Conservation (phyloP, 2,888 invertebrate genomes). For the Noctuana brunneofusca region DNA sequence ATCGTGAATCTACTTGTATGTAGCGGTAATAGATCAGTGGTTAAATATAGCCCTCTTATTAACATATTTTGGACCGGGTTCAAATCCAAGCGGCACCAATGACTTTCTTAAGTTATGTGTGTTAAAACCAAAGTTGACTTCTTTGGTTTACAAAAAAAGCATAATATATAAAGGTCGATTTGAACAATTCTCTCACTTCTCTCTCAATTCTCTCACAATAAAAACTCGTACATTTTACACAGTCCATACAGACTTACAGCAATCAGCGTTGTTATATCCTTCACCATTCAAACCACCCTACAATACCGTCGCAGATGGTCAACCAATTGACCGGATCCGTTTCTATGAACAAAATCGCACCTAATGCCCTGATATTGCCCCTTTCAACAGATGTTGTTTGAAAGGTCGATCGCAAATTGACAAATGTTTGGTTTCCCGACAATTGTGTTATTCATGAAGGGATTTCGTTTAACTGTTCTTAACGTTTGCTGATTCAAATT, state of each 20-base stretch:
- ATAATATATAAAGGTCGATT: no score
- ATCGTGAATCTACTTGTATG: no score
- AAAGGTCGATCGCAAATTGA: constrained; percentile 36
- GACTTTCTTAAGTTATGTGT: no score
- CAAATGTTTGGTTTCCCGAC: constrained; percentile 36
- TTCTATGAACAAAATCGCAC: constrained; percentile 64
- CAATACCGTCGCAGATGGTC: constrained; percentile 67
- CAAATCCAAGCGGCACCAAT: no score
- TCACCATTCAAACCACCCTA: constrained; percentile 9
- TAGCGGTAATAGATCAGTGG: no score
- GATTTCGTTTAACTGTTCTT: constrained; percentile 19
- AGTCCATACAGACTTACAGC: background rate
- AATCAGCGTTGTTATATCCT: background rate
- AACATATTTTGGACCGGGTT: no score
- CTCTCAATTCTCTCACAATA: no score
- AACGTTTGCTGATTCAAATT: constrained; percentile 7
- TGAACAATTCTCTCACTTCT: no score
- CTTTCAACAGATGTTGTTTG: constrained; percentile 59
- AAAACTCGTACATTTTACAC: no score
- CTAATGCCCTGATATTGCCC: constrained; percentile 62
- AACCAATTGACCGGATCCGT: constrained; percentile 67
- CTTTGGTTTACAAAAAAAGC: no score
- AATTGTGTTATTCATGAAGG: constrained; percentile 21
- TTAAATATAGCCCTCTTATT: no score
- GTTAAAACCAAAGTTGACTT: no score